Evolutionary conservation across 2,113 vertebrate genomes (phyloP).

Genomic region (Cnemophilus loriae): DNA sequence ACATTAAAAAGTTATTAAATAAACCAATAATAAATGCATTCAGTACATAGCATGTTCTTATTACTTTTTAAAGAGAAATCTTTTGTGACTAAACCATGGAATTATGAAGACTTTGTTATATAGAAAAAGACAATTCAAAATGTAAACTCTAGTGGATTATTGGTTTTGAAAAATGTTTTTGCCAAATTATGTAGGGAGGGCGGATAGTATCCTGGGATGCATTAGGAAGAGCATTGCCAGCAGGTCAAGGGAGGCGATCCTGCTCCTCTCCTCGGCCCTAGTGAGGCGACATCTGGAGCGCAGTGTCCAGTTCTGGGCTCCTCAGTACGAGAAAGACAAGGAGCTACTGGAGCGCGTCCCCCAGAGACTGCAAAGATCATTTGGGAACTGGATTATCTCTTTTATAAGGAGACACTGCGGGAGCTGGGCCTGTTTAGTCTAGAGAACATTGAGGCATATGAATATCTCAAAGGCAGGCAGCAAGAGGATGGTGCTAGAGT

Average conservation of each 20-base stretch:
- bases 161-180: background rate
- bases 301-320: background rate
- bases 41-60: background rate
- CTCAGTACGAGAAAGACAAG: background rate
- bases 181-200: background rate
- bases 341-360: background rate
- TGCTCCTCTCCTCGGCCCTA: accelerated
- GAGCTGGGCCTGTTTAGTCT: background rate
- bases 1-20: background rate
- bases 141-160: background rate
- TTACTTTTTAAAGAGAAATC: background rate
- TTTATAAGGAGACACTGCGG: background rate
- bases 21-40: background rate
- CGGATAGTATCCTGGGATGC: background rate
- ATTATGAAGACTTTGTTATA: background rate
- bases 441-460: background rate
- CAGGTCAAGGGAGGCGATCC: background rate
- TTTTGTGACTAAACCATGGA: background rate
- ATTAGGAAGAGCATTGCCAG: background rate
- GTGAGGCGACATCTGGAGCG: accelerated
- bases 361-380: background rate
- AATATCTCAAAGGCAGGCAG: background rate
- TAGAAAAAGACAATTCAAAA: background rate
- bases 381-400: background rate
- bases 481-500: background rate